A percentile compares a stretch with the other conserved stretches of the same genome.
phyloP scores from a whole-genome alignment of 2,113 vertebrate species.

The Elgaria multicarinata region DNA sequence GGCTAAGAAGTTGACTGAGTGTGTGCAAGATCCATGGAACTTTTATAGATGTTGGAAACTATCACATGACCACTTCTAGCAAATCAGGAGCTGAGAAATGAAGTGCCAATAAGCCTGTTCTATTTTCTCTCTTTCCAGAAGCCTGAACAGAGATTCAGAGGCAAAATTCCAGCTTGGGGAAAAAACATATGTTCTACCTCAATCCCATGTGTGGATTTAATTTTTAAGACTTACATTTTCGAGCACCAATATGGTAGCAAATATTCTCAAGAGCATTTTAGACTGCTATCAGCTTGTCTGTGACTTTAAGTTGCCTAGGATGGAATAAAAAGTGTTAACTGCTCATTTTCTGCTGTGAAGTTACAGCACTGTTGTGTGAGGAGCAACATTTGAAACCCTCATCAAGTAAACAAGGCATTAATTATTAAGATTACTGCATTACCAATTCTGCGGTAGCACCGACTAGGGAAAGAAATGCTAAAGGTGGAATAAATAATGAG shows the following conservation, averaged over 20 bases:
- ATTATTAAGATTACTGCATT: constrained; percentile 12
- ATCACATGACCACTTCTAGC: not conserved
- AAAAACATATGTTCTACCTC: not conserved
- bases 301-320: not conserved
- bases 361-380: not conserved
- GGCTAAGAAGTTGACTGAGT: not conserved
- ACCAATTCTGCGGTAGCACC: not conserved
- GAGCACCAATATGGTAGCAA: not conserved
- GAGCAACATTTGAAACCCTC: constrained; percentile 35
- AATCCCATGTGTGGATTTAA: not conserved
- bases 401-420: constrained; percentile 35
- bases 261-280: not conserved
- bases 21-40: not conserved
- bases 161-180: not conserved
- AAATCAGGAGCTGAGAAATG: not conserved
- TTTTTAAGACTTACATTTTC: not conserved
- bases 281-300: not conserved
- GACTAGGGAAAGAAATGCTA: not conserved
- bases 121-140: not conserved
- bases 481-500: constrained; percentile 4
- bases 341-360: constrained; percentile 5
- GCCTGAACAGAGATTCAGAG: not conserved
- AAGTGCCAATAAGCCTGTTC: too few relatives aligned
- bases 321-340: constrained; percentile 12
- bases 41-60: not conserved